A percentile compares a stretch with the other conserved stretches of the same genome.
Conservation (phyloP, 2,888 invertebrate genomes). For the Eremobia ochroleuca region DNA sequence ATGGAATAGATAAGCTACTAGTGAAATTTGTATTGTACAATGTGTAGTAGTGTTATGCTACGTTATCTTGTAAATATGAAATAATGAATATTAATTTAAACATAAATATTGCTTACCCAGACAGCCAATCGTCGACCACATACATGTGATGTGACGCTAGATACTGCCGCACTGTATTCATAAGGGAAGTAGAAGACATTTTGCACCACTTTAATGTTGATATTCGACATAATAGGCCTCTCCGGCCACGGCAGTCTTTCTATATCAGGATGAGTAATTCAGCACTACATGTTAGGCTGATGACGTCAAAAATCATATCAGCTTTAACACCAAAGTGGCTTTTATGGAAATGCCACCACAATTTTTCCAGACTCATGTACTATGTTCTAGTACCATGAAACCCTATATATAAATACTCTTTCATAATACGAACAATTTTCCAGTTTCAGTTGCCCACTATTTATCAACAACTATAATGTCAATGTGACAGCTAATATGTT, state of each 20-base stretch:
- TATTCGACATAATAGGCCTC: constrained; percentile 25
- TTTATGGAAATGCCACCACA: not conserved
- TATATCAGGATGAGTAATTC: constrained; percentile 1
- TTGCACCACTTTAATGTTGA: constrained; percentile 13
- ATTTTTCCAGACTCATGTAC: not conserved
- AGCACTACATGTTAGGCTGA: not conserved
- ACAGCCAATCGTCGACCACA: constrained; percentile 84
- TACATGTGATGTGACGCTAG: constrained; percentile 81
- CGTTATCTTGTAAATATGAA: not conserved
- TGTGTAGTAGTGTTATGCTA: not conserved
- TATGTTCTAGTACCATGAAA: not conserved
- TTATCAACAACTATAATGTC: constrained; percentile 42
- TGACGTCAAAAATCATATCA: not conserved
- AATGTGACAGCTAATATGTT: constrained; percentile 1
- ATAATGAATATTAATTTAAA: not conserved
- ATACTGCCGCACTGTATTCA: constrained; percentile 78
- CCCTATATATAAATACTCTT: no score
- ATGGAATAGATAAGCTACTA: not conserved
- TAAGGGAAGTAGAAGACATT: constrained; percentile 57
- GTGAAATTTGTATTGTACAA: not conserved
- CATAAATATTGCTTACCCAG: constrained; percentile 75
- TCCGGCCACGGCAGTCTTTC: not conserved
- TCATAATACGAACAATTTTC: not conserved
- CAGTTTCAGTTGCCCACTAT: constrained; percentile 47
- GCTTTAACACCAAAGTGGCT: not conserved